Percentiles rank a stretch among this genome's conserved stretches.
Conservation (phyloP, 64 coral and sea anemone species). For the Montipora cactus region DNA sequence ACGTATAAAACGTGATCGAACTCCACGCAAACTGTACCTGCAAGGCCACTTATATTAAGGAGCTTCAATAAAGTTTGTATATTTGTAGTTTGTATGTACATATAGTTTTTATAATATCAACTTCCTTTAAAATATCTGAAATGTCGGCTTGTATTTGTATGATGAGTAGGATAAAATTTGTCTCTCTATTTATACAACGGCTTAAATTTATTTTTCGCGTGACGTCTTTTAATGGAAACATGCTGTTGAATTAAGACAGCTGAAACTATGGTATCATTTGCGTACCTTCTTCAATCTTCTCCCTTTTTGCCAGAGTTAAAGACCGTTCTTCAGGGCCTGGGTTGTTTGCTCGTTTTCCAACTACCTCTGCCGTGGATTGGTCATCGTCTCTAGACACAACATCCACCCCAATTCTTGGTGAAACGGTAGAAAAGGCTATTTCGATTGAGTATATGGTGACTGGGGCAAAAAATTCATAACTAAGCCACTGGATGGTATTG, state of each 20-base stretch:
- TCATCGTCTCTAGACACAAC: slow-evolving; percentile 19
- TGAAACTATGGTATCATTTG: neutral
- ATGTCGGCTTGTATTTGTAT: too few relatives aligned
- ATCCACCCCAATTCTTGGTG: slow-evolving; percentile 26
- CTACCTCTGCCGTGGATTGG: slow-evolving; percentile 3
- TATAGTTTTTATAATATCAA: too few relatives aligned
- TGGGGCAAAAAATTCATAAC: neutral
- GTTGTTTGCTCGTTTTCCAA: slow-evolving; percentile 14
- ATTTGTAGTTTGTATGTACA: too few relatives aligned
- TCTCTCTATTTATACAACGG: too few relatives aligned
- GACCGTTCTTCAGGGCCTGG: slow-evolving; percentile 16
- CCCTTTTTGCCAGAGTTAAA: slow-evolving; percentile 17
- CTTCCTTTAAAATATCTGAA: too few relatives aligned
- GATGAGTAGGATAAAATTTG: too few relatives aligned
- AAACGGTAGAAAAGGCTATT: slow-evolving; percentile 20
- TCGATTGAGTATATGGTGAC: slow-evolving; percentile 22
- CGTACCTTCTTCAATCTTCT: slow-evolving; percentile 20
- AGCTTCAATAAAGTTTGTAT: too few relatives aligned
- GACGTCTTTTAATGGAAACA: too few relatives aligned
- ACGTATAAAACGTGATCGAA: slow-evolving; percentile 52
- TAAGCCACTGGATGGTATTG: neutral
- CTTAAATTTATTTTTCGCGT: too few relatives aligned
- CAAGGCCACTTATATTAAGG: too few relatives aligned
- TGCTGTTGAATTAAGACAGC: too few relatives aligned
- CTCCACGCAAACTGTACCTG: slow-evolving; percentile 5